phyloP scores from a whole-genome alignment of 2,113 vertebrate species.

The Thalassoma bifasciatum region DNA sequence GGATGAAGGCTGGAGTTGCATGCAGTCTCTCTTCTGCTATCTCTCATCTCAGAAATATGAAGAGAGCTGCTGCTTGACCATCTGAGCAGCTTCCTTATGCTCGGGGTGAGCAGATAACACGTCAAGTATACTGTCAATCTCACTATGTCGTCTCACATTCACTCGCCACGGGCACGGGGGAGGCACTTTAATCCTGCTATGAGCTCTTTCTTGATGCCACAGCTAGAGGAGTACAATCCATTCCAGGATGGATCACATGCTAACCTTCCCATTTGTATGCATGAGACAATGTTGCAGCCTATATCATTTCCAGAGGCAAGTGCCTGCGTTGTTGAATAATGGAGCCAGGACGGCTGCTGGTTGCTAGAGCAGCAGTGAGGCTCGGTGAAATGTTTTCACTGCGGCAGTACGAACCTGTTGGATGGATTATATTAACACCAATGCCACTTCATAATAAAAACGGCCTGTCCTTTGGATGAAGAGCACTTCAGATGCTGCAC shows the following conservation, averaged over 20 bases:
- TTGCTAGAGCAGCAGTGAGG: constrained; percentile 60
- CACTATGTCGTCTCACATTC: constrained; percentile 44
- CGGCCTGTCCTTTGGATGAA: not conserved
- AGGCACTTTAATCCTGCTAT: constrained; percentile 42
- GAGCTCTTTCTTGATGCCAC: constrained; percentile 32
- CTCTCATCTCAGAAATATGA: constrained; percentile 29
- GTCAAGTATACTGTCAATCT: constrained; percentile 57
- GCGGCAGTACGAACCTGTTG: constrained; percentile 35
- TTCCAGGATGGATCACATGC: constrained; percentile 60
- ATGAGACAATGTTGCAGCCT: constrained; percentile 62
- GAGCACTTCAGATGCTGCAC: not conserved
- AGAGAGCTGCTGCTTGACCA: constrained; percentile 52
- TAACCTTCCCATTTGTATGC: constrained; percentile 69
- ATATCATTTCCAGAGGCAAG: constrained; percentile 60
- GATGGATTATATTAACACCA: not conserved
- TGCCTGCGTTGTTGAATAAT: constrained; percentile 61
- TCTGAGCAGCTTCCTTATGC: constrained; percentile 68
- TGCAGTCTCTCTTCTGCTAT: constrained; percentile 40
- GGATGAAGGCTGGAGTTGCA: constrained; percentile 72
- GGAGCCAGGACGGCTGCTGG: constrained; percentile 44
- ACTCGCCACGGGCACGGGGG: not conserved
- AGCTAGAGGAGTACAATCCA: constrained; percentile 35
- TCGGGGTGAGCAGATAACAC: constrained; percentile 56
- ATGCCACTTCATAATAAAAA: not conserved
- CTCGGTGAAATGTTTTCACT: constrained; percentile 31